Conservation (phyloP, 2,113 vertebrate species). For the Anhinga anhinga region DNA sequence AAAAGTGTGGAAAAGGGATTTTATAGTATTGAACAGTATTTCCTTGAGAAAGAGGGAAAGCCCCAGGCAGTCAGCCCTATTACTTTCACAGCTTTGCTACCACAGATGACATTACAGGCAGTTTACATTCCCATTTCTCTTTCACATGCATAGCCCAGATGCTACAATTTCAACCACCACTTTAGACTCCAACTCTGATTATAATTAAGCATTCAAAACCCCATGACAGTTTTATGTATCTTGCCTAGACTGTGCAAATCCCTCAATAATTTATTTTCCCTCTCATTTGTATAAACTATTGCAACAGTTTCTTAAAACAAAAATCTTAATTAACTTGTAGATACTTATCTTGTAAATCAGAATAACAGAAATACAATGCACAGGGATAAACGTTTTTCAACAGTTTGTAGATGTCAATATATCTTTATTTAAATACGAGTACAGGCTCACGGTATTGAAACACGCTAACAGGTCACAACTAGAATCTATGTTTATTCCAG, state of each 20-base stretch:
- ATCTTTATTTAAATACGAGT: background rate
- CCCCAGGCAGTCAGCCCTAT: background rate
- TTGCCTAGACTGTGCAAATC: background rate
- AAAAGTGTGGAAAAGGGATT: fast-evolving
- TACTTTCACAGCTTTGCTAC: background rate
- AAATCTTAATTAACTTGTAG: background rate
- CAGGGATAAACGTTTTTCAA: background rate
- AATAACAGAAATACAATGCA: background rate
- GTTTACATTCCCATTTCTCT: background rate
- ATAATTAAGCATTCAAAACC: background rate
- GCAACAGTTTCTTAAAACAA: background rate
- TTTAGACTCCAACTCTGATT: background rate
- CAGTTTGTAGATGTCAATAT: fast-evolving
- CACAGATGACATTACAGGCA: background rate
- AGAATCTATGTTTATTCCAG: background rate
- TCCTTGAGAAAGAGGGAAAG: background rate
- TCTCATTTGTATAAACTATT: background rate
- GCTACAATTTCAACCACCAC: background rate
- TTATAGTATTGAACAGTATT: background rate
- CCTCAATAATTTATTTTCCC: background rate
- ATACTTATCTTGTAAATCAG: background rate
- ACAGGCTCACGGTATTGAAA: background rate
- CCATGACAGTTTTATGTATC: background rate
- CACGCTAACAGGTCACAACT: background rate
- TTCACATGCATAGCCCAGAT: background rate